phyloP scores from a whole-genome alignment of 2,797 vertebrate species.

The Gymnothorax reevesii region DNA sequence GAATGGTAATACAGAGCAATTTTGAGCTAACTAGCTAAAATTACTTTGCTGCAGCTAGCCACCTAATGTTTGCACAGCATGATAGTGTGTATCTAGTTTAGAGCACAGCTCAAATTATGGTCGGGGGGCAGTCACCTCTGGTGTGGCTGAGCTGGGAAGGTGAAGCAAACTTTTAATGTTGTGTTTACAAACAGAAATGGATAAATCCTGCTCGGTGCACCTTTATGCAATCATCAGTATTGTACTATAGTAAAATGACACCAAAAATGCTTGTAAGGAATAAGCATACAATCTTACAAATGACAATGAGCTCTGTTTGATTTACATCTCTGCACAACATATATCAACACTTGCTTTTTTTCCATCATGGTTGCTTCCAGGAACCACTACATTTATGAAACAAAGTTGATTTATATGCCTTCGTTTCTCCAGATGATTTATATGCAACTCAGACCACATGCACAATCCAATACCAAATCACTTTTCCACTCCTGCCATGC shows the following conservation, averaged over 20 bases:
- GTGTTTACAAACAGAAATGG: no score
- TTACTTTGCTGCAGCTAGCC: no score
- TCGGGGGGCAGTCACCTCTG: no score
- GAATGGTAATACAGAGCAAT: no score
- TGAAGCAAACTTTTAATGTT: no score
- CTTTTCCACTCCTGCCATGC: conserved; percentile 19
- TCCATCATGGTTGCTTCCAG: background rate
- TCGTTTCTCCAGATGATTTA: conserved; percentile 54
- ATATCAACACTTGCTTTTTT: background rate
- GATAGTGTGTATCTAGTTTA: no score
- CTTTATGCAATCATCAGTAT: background rate
- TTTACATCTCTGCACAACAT: background rate
- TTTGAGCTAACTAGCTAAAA: no score
- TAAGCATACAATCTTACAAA: background rate
- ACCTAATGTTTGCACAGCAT: no score
- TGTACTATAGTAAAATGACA: background rate
- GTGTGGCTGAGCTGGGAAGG: no score
- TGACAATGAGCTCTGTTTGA: background rate
- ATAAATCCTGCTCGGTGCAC: no score
- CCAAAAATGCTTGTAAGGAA: background rate
- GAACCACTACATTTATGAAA: background rate
- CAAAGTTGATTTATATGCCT: conserved; percentile 55
- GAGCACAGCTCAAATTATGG: no score
- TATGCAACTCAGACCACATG: conserved; percentile 53
- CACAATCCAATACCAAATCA: conserved; percentile 56